A percentile compares a stretch with the other conserved stretches of the same genome.
phyloP scores from a whole-genome alignment of 2,888 invertebrate genomes.

The Folsomia candida region DNA sequence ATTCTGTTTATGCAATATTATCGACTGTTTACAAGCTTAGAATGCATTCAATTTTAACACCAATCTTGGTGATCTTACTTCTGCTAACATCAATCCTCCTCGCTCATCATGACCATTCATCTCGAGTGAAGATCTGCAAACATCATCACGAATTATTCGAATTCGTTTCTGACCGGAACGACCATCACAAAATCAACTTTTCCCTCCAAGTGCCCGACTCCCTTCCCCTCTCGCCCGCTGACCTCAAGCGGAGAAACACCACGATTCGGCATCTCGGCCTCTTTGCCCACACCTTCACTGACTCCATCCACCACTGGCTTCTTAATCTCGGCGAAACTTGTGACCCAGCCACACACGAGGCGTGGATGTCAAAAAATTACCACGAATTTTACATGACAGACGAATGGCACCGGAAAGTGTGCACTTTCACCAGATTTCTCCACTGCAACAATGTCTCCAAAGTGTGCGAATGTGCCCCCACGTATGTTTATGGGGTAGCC shows the following conservation, averaged over 20 bases:
- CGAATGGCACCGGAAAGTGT: not conserved
- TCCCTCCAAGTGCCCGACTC: not conserved
- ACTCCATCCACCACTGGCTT: not conserved
- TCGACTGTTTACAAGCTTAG: too few relatives aligned
- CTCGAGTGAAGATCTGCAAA: too few relatives aligned
- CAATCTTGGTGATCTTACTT: too few relatives aligned
- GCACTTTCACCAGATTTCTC: not conserved
- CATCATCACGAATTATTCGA: too few relatives aligned
- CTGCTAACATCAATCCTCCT: too few relatives aligned
- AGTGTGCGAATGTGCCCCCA: slow-evolving; percentile 1
- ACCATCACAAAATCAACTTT: not conserved
- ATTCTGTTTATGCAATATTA: too few relatives aligned
- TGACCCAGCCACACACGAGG: not conserved
- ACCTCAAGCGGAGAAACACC: not conserved
- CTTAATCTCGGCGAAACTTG: not conserved
- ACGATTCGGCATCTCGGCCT: not conserved
- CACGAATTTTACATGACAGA: not conserved
- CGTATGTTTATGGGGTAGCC: not conserved
- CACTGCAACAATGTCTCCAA: not conserved
- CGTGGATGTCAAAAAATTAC: not conserved
- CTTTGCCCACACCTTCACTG: not conserved
- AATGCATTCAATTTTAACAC: too few relatives aligned
- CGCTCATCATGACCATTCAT: too few relatives aligned
- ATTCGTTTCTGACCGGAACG: not conserved
- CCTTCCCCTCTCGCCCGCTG: not conserved